phyloP scores from a whole-genome alignment of 2,797 vertebrate species.

The Trematocara caparti region DNA sequence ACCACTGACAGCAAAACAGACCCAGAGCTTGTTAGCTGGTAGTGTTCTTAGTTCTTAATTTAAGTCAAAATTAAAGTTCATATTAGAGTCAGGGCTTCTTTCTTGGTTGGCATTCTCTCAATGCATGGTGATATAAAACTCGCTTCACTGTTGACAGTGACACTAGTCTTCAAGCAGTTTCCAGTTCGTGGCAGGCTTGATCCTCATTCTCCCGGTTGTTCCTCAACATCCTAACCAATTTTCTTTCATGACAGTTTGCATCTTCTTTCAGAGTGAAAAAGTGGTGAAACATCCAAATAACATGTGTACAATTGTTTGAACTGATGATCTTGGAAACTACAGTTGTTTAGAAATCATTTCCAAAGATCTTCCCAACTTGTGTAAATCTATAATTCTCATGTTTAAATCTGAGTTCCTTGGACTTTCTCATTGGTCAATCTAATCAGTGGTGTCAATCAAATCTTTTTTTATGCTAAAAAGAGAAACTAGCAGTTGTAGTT shows the following conservation, averaged over 20 bases:
- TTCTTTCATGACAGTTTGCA: neutral
- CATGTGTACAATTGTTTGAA: neutral
- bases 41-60: neutral
- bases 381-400: neutral
- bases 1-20: neutral
- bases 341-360: neutral
- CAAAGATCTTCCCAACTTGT: neutral
- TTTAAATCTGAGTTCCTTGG: neutral
- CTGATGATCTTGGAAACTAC: neutral
- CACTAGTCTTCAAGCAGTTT: neutral
- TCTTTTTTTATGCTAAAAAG: neutral
- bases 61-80: neutral
- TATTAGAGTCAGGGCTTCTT: neutral
- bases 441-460: neutral
- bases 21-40: neutral
- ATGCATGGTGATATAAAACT: neutral
- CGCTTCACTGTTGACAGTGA: neutral
- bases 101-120: neutral
- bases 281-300: neutral
- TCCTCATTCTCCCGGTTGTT: rapidly evolving
- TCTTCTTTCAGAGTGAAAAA: neutral
- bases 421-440: neutral
- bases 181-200: neutral
- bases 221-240: neutral
- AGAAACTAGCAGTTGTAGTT: neutral